Base-by-base conservation (phyloP, 2,113 vertebrate species). In the Larimichthys polyactis region DNA sequence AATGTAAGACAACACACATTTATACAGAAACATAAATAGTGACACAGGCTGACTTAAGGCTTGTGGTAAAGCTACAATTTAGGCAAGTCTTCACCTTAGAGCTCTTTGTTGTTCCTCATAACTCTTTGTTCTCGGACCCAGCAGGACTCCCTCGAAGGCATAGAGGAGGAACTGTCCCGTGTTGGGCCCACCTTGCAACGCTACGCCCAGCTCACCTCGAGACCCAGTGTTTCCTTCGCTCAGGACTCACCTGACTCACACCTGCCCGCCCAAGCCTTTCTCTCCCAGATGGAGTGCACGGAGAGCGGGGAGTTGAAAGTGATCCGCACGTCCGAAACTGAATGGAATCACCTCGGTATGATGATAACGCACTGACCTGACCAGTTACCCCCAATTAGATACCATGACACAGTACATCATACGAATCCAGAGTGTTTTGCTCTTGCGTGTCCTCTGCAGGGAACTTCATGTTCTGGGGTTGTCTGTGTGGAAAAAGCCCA, bases 391-490 rank as follows among this genome's bases (percentile, higher is more conserved):
- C 1, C 16, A 8, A 46, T 27, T 40, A 27, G 7, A 64, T 27
- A 15, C 15, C 15, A 27, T 15, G 16, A 51, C 44, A 22, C 58
- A 22, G 29, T 19, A 51, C 11, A 44, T 2, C 4, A 27, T 54
- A 60, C 8, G 22, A 8, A 29, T 62, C 29, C 52, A 58, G 9
- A 75, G 5, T 27, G n/a, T 46, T 84, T 75, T 82, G 62, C 52
- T 11, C 27, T 24, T 79, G 15, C 78, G 67, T 69, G 27, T 78
- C 46, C n/a, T 62, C 70, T 92, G 52, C 87, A 99, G 98, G 98
- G 60, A 97, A 93, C 74, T 99, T 99, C 90, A 90, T 99, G 68
- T 99, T 99, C 87, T 99, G 98, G 98, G 97, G 96, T 44, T 97
- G 97, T 91, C 92, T 99, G 70, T 95, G 92, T 89, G 97, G 97